phyloP scores from a whole-genome alignment of 2,888 invertebrate genomes.

The Protula sp. region DNA sequence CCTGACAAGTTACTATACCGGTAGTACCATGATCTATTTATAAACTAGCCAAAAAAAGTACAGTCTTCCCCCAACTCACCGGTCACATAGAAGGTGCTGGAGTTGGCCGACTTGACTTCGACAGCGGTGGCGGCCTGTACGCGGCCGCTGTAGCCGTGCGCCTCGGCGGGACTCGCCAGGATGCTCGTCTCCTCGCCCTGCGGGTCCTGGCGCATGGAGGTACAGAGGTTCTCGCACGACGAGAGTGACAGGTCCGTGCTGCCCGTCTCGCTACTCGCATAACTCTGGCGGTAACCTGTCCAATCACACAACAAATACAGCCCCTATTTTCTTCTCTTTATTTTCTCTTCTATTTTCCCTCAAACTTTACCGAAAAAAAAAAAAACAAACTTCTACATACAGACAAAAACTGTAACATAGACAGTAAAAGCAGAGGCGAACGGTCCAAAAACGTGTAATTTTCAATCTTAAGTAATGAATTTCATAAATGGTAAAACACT shows the following conservation, averaged over 20 bases:
- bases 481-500: too few relatives aligned
- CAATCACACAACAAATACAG: neutral
- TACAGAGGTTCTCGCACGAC: constrained; percentile 77
- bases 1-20: too few relatives aligned
- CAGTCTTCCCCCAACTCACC: neutral
- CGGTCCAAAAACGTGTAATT: too few relatives aligned
- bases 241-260: constrained; percentile 70
- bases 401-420: too few relatives aligned
- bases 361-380: too few relatives aligned
- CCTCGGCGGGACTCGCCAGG: neutral
- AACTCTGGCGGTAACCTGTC: constrained; percentile 68
- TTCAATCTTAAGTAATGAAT: too few relatives aligned
- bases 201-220: constrained; percentile 69
- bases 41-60: too few relatives aligned
- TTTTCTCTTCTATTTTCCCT: too few relatives aligned
- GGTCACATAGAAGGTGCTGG: neutral
- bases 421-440: too few relatives aligned
- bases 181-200: constrained; percentile 74
- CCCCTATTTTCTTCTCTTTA: neutral
- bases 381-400: too few relatives aligned
- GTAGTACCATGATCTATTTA: too few relatives aligned
- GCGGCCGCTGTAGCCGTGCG: neutral
- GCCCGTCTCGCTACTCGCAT: constrained; percentile 76
- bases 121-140: neutral
- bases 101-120: neutral